phyloP scores from a whole-genome alignment of 2,113 vertebrate species.

The Argyrosomus japonicus region DNA sequence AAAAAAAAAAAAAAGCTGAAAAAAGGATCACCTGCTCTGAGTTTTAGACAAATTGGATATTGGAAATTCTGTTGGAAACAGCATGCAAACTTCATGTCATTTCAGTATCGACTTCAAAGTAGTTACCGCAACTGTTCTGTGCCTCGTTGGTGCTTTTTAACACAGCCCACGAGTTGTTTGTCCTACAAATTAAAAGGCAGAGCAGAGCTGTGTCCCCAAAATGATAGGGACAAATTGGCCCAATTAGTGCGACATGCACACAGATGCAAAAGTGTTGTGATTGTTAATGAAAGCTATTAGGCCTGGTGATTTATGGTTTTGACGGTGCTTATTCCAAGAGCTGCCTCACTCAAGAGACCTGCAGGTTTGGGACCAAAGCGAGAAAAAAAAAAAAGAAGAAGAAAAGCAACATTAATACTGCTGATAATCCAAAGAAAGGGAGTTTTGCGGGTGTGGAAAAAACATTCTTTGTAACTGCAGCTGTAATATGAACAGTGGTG shows the following conservation, averaged over 20 bases:
- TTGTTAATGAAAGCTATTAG: conserved; percentile 84
- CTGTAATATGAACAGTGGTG: conserved; percentile 9
- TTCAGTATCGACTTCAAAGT: not conserved
- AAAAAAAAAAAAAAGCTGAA: not conserved
- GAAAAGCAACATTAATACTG: conserved; percentile 42
- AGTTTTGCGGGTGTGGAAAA: conserved; percentile 12
- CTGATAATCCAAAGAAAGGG: conserved; percentile 53
- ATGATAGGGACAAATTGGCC: conserved; percentile 81
- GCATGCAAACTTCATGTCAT: not conserved
- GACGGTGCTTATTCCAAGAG: conserved; percentile 51
- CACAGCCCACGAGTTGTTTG: conserved; percentile 67
- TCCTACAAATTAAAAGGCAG: conserved; percentile 76
- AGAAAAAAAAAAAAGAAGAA: not conserved
- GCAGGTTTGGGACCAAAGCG: conserved; percentile 49
- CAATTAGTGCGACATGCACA: conserved; percentile 82
- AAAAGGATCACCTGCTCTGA: not conserved
- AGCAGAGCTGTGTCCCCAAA: conserved; percentile 63
- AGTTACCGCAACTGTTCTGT: not conserved
- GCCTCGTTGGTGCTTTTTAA: conserved; percentile 15
- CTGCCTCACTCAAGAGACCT: conserved; percentile 64
- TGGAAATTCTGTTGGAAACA: conserved; percentile 11
- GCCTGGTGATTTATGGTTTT: conserved; percentile 76
- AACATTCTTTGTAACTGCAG: conserved; percentile 4
- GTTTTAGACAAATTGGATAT: not conserved
- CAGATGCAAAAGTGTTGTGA: conserved; percentile 79